These are phyloP conservation scores for Porites cylindrica DNA, from an alignment of 92 coral and sea anemone genomes.

Conservation along the genomic window DNA sequence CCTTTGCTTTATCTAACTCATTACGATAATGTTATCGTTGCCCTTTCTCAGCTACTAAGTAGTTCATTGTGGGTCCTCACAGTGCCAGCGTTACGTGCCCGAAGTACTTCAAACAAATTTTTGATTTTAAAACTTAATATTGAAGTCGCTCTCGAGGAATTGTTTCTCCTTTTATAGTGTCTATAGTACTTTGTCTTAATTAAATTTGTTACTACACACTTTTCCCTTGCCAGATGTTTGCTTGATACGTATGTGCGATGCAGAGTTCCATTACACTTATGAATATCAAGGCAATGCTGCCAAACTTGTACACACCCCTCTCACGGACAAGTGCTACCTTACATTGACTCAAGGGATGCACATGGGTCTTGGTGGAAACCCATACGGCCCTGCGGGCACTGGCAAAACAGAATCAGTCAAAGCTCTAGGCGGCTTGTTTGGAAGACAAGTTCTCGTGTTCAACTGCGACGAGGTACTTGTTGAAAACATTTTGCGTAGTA, in stretches of 20 bases:
- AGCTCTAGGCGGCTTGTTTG: constrained; percentile 98
- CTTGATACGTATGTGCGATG: constrained; percentile 98
- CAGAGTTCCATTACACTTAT: constrained; percentile 94
- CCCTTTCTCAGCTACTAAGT: too few relatives aligned
- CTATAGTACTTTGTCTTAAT: not conserved
- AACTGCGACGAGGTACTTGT: constrained; percentile 95
- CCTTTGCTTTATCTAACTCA: too few relatives aligned
- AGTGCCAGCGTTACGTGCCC: too few relatives aligned
- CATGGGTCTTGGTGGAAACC: constrained; percentile 99
- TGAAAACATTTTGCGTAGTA: not conserved
- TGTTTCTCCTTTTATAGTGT: too few relatives aligned
- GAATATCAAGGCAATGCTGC: constrained; percentile 98
- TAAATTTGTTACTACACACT: not conserved
- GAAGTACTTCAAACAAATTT: too few relatives aligned
- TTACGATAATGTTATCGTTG: too few relatives aligned
- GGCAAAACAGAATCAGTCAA: constrained; percentile 99
- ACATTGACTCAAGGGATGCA: constrained; percentile 99
- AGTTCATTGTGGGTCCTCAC: too few relatives aligned
- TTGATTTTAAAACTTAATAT: too few relatives aligned
- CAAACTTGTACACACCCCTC: constrained; percentile 99
- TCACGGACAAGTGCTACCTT: constrained; percentile 98
- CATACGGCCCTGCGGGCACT: constrained; percentile 99
- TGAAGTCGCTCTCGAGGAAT: too few relatives aligned
- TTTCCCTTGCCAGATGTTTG: constrained; percentile 66
- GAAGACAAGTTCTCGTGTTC: constrained; percentile 95